These are phyloP conservation scores for Ernsta delagoae DNA, from an alignment of 2,888 invertebrate species.

Conservation along the genomic window DNA sequence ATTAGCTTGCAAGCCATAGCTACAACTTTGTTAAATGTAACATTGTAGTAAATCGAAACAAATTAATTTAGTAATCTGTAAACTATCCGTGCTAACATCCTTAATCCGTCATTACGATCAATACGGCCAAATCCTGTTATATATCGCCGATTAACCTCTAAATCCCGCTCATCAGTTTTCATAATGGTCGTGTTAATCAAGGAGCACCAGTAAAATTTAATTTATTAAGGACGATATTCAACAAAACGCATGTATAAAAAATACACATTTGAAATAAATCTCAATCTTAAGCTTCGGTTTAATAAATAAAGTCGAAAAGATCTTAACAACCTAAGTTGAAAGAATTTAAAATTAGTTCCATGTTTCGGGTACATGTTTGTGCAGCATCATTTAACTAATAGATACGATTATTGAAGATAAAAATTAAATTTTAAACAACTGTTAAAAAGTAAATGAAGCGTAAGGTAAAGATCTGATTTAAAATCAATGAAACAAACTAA, in stretches of 20 bases:
- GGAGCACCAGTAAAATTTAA: constrained; percentile 32
- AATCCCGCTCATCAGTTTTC: constrained; percentile 27
- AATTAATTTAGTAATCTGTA: constrained; percentile 6
- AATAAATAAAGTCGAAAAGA: too few species aligned
- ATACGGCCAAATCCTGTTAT: constrained; percentile 19
- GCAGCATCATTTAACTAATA: too few species aligned
- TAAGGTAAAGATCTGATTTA: too few species aligned
- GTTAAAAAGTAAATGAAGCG: too few species aligned
- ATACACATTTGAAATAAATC: too few species aligned
- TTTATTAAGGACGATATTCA: constrained; percentile 37
- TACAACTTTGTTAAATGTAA: neutral
- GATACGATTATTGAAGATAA: too few species aligned
- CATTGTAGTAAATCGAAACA: neutral
- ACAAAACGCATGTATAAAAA: neutral
- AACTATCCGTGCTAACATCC: constrained; percentile 4
- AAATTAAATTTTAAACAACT: too few species aligned
- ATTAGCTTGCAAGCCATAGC: neutral
- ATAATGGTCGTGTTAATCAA: constrained; percentile 30
- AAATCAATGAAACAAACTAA: neutral
- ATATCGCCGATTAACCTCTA: constrained; percentile 29
- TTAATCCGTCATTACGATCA: constrained; percentile 18
- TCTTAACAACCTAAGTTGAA: too few species aligned
- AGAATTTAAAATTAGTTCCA: too few species aligned
- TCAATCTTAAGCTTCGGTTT: too few species aligned
- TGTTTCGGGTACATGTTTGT: too few species aligned